A percentile compares a stretch with the other conserved stretches of the same genome.
These are phyloP conservation scores for Hemichromis elongatus DNA, from an alignment of 2,113 vertebrate genomes.

Conservation along the genomic window DNA sequence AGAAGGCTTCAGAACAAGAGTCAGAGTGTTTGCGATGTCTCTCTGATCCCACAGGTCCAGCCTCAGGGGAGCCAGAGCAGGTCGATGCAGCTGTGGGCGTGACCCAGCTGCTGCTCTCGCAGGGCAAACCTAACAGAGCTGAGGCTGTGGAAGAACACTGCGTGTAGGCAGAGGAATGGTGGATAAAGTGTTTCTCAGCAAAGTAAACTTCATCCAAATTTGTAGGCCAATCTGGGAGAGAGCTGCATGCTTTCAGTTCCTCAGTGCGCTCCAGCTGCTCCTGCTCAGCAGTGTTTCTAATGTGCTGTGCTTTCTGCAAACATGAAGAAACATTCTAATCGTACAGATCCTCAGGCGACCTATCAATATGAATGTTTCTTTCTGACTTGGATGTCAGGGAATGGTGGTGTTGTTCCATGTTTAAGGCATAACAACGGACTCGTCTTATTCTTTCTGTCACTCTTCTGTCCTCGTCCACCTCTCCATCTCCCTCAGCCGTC, in stretches of 20 bases:
- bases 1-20: too few relatives aligned
- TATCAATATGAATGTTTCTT: not conserved
- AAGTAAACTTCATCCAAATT: not conserved
- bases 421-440: too few relatives aligned
- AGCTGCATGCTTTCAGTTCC: not conserved
- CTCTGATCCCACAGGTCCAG: not conserved
- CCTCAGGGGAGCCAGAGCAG: not conserved
- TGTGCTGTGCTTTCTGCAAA: not conserved
- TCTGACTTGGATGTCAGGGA: not conserved
- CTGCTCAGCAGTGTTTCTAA: not conserved
- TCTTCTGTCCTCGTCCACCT: constrained; percentile 39
- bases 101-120: not conserved
- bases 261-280: not conserved
- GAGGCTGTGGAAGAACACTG: not conserved
- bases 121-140: not conserved
- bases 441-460: not conserved
- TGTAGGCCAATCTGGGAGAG: not conserved
- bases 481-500: constrained; percentile 59
- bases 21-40: not conserved
- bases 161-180: not conserved
- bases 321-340: not conserved
- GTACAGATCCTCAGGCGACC: not conserved
- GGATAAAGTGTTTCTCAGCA: not conserved
- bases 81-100: not conserved
- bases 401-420: too few relatives aligned